Percentiles rank a stretch among this genome's conserved stretches.
phyloP scores from a whole-genome alignment of 2,888 invertebrate species.

The Griposia aprilina region DNA sequence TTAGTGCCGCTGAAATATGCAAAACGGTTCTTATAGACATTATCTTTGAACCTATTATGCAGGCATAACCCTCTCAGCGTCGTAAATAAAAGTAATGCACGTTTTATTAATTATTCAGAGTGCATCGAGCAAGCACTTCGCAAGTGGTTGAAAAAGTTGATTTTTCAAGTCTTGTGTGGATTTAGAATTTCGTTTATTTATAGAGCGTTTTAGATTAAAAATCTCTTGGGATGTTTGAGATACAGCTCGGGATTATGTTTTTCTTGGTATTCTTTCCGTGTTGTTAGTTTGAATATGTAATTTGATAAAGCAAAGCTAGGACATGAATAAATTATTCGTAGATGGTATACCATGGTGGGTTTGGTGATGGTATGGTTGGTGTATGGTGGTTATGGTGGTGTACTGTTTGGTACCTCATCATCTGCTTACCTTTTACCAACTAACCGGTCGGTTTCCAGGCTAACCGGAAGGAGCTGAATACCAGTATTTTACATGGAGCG shows the following conservation, averaged over 20 bases:
- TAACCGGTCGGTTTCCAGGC: too few species aligned
- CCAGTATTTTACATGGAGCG: too few species aligned
- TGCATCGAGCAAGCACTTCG: constrained; percentile 68
- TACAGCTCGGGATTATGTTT: constrained; percentile 14
- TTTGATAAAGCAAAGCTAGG: background rate
- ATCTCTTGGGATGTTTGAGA: constrained; percentile 32
- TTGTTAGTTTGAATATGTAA: background rate
- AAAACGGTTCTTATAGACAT: constrained; percentile 70
- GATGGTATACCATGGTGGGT: too few species aligned
- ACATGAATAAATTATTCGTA: background rate
- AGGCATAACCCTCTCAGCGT: constrained; percentile 55
- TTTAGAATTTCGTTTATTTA: constrained; percentile 47
- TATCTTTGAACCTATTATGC: constrained; percentile 68
- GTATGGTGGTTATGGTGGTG: too few species aligned
- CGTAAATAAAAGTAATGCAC: constrained; percentile 69
- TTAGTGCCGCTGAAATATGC: constrained; percentile 72
- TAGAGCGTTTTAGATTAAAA: constrained; percentile 50
- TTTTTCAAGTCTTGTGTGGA: constrained; percentile 57
- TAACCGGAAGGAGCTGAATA: too few species aligned
- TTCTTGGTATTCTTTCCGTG: background rate
- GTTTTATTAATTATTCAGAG: constrained; percentile 76
- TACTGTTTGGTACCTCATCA: background rate
- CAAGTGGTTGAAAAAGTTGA: constrained; percentile 61
- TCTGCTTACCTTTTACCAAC: too few species aligned
- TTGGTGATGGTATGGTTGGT: too few species aligned